phyloP scores from a whole-genome alignment of 2,888 invertebrate species.

The Salticus scenicus region DNA sequence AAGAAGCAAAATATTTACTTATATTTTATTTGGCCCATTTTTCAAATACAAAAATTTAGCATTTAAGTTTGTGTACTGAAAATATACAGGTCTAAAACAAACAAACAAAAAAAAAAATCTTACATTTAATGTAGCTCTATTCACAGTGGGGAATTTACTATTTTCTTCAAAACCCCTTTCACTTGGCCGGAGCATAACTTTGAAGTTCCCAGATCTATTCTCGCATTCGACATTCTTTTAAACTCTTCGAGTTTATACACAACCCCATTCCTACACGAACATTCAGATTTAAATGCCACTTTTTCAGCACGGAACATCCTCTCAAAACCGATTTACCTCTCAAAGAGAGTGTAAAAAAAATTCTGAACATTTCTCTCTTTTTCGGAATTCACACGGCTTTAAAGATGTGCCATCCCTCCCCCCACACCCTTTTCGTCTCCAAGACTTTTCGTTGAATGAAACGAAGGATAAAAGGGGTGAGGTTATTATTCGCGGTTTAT shows the following conservation, averaged over 20 bases:
- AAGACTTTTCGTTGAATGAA: background rate
- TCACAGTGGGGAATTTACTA: no score
- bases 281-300: conserved; percentile 3
- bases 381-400: background rate
- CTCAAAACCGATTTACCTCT: conserved; percentile 3
- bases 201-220: background rate
- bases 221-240: no score
- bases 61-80: no score
- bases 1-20: no score
- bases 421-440: background rate
- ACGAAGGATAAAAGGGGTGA: background rate
- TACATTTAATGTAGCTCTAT: no score
- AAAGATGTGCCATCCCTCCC: background rate
- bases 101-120: no score
- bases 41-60: no score
- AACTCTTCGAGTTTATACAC: background rate
- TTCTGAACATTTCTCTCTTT: background rate
- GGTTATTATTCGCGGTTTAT: conserved; percentile 6
- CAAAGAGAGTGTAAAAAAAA: background rate
- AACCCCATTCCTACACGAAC: background rate
- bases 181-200: no score
- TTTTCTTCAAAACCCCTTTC: no score
- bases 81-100: no score
- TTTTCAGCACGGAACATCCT: background rate
- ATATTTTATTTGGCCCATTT: no score